Percentiles rank a stretch among this genome's conserved stretches.
phyloP scores from a whole-genome alignment of 1,140 invertebrate genomes.

The Meloidogyne hapla region DNA sequence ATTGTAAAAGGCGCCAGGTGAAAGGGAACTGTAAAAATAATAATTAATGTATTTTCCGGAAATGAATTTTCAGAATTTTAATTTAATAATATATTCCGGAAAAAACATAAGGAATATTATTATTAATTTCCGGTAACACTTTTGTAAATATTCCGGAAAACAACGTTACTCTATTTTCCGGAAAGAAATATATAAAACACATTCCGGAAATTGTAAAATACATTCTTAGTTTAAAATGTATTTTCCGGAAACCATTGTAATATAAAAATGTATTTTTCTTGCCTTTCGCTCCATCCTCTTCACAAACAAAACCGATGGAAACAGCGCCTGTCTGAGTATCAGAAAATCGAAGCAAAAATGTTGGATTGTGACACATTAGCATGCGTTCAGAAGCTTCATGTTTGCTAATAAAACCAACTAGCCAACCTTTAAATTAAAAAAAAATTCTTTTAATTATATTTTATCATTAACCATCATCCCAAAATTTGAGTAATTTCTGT shows the following conservation, averaged over 20 bases:
- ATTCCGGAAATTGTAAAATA: not conserved
- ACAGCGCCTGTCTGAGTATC: slow-evolving; percentile 64
- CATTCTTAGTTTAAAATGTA: not conserved
- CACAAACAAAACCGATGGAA: slow-evolving; percentile 62
- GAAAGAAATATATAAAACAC: no score
- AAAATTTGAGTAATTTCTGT: slow-evolving; percentile 62
- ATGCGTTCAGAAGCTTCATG: slow-evolving; percentile 57
- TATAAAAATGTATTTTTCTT: not conserved
- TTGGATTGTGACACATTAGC: slow-evolving; percentile 44
- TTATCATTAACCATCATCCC: slow-evolving; percentile 58
- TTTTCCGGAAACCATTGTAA: not conserved
- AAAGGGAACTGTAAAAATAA: slow-evolving; percentile 54
- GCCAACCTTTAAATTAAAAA: slow-evolving; percentile 53
- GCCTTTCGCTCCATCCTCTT: slow-evolving; percentile 60
- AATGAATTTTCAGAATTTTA: not conserved
- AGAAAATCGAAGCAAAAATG: slow-evolving; percentile 60
- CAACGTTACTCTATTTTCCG: no score
- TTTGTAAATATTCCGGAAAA: no score
- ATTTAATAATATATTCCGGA: no score
- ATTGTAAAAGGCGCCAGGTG: slow-evolving; percentile 63
- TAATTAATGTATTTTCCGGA: not conserved
- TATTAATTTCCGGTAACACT: no score
- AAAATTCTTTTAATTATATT: slow-evolving; percentile 20
- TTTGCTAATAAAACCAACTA: slow-evolving; percentile 62
- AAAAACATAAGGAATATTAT: no score